phyloP scores from a whole-genome alignment of 92 coral and sea anemone genomes.

The Pocillopora grandis region DNA sequence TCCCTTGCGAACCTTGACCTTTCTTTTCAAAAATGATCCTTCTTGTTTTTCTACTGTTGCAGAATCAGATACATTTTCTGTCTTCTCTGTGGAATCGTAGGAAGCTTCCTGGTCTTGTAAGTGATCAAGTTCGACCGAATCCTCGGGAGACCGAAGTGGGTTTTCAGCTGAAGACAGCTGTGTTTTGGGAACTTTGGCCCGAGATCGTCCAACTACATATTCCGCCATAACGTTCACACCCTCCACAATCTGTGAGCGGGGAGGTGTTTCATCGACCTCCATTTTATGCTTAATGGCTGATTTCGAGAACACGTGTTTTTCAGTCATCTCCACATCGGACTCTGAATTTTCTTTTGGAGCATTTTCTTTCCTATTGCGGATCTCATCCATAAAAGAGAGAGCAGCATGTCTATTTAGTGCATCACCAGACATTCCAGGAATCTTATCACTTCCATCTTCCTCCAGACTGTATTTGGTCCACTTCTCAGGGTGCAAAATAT shows the following conservation, averaged over 20 bases:
- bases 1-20: slow-evolving; percentile 28
- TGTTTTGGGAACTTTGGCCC: slow-evolving; percentile 36
- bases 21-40: slow-evolving; percentile 10
- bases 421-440: slow-evolving; percentile 66
- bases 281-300: slow-evolving; percentile 48
- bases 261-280: slow-evolving; percentile 30
- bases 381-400: slow-evolving; percentile 72
- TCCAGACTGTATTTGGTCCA: slow-evolving; percentile 92
- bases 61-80: neutral
- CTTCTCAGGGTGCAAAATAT: slow-evolving; percentile 84
- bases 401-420: slow-evolving; percentile 83
- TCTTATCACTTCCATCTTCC: slow-evolving; percentile 74
- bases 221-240: slow-evolving; percentile 84
- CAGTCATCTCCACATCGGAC: slow-evolving; percentile 21
- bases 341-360: slow-evolving; percentile 6
- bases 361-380: slow-evolving; percentile 66
- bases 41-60: slow-evolving; percentile 18
- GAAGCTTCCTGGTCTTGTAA: slow-evolving; percentile 11
- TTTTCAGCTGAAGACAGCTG: neutral
- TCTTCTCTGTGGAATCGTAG: slow-evolving; percentile 8
- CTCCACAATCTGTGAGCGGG: slow-evolving; percentile 29
- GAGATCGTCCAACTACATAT: slow-evolving; percentile 70
- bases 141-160: neutral
- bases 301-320: slow-evolving; percentile 59
- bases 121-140: slow-evolving; percentile 28